Conservation (phyloP, 2,113 vertebrate species). For the Oriolus oriolus region DNA sequence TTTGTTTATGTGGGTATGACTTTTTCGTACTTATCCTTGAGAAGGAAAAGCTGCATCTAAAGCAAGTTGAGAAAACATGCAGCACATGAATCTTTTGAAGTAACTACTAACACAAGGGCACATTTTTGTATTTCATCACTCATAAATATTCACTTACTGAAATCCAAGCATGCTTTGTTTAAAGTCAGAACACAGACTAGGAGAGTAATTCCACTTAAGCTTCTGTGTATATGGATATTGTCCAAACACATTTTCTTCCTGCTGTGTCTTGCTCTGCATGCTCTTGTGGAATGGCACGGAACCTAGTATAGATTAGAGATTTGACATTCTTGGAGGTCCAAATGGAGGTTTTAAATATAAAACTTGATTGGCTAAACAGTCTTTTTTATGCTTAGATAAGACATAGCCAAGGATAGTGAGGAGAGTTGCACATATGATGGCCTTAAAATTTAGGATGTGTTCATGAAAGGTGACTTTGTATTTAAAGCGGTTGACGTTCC, state of each 20-base stretch:
- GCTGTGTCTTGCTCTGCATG: neutral
- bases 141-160: neutral
- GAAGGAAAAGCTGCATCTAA: neutral
- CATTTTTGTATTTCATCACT: neutral
- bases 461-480: neutral
- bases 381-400: slow-evolving; percentile 37
- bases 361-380: slow-evolving; percentile 5
- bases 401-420: neutral
- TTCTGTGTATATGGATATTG: neutral
- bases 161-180: neutral
- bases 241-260: slow-evolving; percentile 59
- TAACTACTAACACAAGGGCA: neutral
- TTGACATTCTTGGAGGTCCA: slow-evolving; percentile 31
- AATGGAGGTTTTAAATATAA: neutral
- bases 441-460: neutral
- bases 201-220: slow-evolving; percentile 8
- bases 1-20: neutral
- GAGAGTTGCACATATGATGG: neutral
- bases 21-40: neutral
- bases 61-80: neutral
- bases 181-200: neutral
- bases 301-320: slow-evolving; percentile 20
- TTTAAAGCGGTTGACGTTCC: neutral
- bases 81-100: neutral
- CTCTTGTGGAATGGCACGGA: neutral